These are phyloP conservation scores for Stenoptilia bipunctidactyla DNA, from an alignment of 2,888 invertebrate genomes.

Conservation along the genomic window DNA sequence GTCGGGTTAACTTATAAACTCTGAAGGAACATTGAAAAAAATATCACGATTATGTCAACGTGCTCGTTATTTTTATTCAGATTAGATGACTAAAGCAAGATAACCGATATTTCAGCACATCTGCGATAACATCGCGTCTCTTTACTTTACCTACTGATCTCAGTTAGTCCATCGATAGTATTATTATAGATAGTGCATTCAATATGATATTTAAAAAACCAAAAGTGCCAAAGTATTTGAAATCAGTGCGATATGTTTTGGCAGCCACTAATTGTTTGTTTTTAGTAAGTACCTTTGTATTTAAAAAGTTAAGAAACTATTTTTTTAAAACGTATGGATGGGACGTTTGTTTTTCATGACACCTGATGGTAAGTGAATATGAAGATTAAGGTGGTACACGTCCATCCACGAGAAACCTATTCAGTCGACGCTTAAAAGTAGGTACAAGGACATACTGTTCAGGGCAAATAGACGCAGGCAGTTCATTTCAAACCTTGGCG, in stretches of 20 bases:
- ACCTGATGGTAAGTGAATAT: no score
- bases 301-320: no score
- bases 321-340: no score
- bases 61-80: constrained; percentile 19
- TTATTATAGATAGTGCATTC: constrained; percentile 19
- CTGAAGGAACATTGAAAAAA: no score
- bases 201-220: constrained; percentile 46
- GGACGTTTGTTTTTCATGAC: no score
- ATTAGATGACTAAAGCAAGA: constrained; percentile 52
- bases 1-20: no score
- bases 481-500: no score
- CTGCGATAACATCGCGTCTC: constrained; percentile 33
- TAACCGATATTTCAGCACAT: constrained; percentile 22
- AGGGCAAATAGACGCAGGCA: no score
- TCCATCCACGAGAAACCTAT: no score
- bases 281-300: constrained; percentile 78
- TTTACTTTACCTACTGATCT: constrained; percentile 28
- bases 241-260: constrained; percentile 77
- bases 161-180: constrained; percentile 18
- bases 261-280: constrained; percentile 80
- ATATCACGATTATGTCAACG: constrained; percentile 4
- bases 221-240: constrained; percentile 51
- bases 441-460: no score
- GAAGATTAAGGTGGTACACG: no score
- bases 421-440: no score